Conservation (phyloP, 2,888 invertebrate genomes). For the Macropis europaea region DNA sequence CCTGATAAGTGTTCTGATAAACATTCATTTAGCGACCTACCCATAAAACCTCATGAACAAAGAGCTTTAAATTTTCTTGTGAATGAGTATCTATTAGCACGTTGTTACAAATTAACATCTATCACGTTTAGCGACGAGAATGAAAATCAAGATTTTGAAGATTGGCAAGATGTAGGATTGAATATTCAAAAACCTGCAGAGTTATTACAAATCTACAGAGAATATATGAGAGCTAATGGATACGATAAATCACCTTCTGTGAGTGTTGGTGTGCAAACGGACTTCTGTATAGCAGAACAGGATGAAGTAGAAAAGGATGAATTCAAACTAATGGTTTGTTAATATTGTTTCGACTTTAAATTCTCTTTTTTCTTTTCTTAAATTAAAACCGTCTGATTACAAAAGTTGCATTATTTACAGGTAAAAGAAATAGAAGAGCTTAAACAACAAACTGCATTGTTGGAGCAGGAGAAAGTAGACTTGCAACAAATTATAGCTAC, state of each 20-base stretch:
- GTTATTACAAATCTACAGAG: constrained; percentile 86
- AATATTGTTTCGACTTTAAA: not conserved
- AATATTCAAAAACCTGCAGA: constrained; percentile 91
- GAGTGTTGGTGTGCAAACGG: constrained; percentile 75
- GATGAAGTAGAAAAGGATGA: constrained; percentile 58
- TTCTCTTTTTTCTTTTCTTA: not conserved
- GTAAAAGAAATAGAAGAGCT: constrained; percentile 82
- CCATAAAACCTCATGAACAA: constrained; percentile 90
- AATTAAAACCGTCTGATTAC: not conserved
- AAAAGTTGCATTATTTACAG: constrained; percentile 72
- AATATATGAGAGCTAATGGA: constrained; percentile 79
- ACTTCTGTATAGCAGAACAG: constrained; percentile 51
- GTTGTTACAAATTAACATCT: constrained; percentile 92
- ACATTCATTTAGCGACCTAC: constrained; percentile 74
- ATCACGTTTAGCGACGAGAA: constrained; percentile 96
- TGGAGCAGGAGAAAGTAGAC: constrained; percentile 83
- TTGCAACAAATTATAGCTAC: constrained; percentile 80
- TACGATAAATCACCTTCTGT: constrained; percentile 81
- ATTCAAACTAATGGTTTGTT: constrained; percentile 63
- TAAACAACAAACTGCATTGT: constrained; percentile 81
- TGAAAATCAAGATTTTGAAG: constrained; percentile 94
- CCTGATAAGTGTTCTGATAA: constrained; percentile 80
- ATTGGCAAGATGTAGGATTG: constrained; percentile 95
- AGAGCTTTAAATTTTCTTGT: constrained; percentile 92
- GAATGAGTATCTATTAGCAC: constrained; percentile 90